phyloP scores from a whole-genome alignment of 2,888 invertebrate species.

The Meta bourneti region DNA sequence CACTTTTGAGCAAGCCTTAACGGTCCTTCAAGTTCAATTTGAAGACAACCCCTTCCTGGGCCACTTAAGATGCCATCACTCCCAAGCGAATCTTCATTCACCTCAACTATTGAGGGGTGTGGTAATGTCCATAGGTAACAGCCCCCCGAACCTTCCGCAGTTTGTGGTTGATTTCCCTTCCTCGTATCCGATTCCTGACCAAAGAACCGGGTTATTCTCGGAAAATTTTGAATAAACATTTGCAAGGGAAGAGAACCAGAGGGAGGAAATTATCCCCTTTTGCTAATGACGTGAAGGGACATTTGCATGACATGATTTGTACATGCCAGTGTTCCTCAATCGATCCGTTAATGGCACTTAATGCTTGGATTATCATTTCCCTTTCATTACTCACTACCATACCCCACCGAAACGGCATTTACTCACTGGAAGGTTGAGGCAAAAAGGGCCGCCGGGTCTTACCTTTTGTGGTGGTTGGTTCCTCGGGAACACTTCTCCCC shows the following conservation, averaged over 20 bases:
- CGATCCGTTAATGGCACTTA: conserved; percentile 72
- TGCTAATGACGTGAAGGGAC: conserved; percentile 61
- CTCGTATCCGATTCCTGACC: not conserved
- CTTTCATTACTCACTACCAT: not conserved
- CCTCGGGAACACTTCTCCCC: not conserved
- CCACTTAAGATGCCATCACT: conserved; percentile 28
- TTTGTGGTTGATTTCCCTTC: conserved; percentile 37
- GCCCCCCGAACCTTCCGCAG: conserved; percentile 41
- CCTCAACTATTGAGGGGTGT: conserved; percentile 32
- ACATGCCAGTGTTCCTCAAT: conserved; percentile 57
- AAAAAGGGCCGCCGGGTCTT: conserved; percentile 62
- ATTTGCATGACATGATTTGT: conserved; percentile 73
- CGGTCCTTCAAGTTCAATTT: not conserved
- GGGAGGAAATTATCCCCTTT: conserved; percentile 55
- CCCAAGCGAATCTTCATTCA: conserved; percentile 12
- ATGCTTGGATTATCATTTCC: conserved; percentile 61
- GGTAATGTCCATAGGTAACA: conserved; percentile 44
- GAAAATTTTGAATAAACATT: conserved; percentile 58
- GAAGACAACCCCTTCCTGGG: not conserved
- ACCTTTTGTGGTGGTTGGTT: conserved; percentile 30
- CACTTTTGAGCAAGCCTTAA: too few species aligned
- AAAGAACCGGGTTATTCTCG: conserved; percentile 32
- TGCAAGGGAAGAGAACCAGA: conserved; percentile 17
- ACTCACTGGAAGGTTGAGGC: conserved; percentile 29
- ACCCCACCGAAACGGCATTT: conserved; percentile 21